phyloP scores from a whole-genome alignment of 2,113 vertebrate species.

The Cacatua alba region DNA sequence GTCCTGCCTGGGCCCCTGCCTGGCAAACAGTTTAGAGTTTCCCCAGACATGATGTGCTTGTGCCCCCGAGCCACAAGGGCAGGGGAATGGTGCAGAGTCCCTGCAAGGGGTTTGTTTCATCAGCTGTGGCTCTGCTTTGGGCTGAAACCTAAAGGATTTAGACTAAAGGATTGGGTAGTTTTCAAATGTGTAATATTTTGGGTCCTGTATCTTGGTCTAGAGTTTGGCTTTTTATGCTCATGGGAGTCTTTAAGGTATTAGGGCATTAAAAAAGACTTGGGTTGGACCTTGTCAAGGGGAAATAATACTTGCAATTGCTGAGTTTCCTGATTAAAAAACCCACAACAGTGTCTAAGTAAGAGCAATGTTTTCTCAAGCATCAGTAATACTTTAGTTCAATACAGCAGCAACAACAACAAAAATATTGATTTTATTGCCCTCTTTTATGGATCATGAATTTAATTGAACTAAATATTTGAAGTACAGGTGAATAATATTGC shows the following conservation, averaged over 20 bases:
- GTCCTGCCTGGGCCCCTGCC: background rate
- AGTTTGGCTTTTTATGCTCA: background rate
- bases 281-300: background rate
- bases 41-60: accelerated
- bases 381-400: constrained; percentile 55
- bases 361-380: constrained; percentile 41
- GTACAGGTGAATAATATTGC: constrained; percentile 41
- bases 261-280: background rate
- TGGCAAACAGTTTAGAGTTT: background rate
- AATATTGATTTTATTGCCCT: constrained; percentile 58
- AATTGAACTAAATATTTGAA: constrained; percentile 59
- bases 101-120: background rate
- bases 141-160: background rate
- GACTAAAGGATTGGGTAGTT: accelerated
- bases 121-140: background rate
- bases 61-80: accelerated
- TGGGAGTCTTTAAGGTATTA: background rate
- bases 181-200: accelerated
- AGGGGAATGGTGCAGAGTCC: too few relatives aligned
- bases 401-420: background rate
- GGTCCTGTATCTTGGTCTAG: background rate
- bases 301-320: constrained; percentile 26
- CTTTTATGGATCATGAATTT: constrained; percentile 72
- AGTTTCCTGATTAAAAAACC: background rate
- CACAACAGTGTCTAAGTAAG: background rate